Conservation (phyloP, 2,797 vertebrate species). For the Leucoraja ocellata region DNA sequence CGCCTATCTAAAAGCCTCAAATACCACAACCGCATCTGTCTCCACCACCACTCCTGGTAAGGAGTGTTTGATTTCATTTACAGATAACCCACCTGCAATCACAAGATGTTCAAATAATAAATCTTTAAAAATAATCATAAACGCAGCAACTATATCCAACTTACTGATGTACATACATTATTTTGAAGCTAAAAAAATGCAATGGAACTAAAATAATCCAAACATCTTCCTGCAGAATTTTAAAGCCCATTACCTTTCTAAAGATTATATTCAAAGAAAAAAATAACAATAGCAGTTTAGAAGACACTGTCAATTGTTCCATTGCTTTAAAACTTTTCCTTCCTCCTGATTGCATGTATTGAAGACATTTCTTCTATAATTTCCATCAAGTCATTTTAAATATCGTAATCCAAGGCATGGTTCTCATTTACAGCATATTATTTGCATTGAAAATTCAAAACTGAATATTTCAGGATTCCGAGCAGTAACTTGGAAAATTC, state of each 20-base stretch:
- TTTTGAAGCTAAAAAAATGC: neutral
- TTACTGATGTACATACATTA: neutral
- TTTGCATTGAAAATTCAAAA: neutral
- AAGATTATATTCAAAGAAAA: too few relatives aligned
- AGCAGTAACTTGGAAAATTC: neutral
- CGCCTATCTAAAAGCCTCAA: too few relatives aligned
- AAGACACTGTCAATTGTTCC: neutral
- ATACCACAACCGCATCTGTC: too few relatives aligned
- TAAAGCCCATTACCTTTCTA: neutral
- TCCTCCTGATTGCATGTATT: neutral
- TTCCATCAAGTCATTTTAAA: neutral
- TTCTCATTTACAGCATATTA: neutral
- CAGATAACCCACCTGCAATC: neutral
- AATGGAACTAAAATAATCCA: neutral
- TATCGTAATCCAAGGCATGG: too few relatives aligned
- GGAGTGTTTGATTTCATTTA: neutral
- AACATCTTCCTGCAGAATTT: neutral
- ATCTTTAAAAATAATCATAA: neutral
- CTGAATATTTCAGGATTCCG: neutral
- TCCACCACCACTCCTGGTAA: too few relatives aligned
- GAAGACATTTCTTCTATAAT: neutral
- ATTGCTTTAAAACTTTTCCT: neutral
- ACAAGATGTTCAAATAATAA: neutral
- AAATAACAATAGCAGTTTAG: neutral
- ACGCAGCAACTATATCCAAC: neutral